Base-by-base conservation (phyloP, 2,113 vertebrate genomes). In the Protomyctophum bolini region DNA sequence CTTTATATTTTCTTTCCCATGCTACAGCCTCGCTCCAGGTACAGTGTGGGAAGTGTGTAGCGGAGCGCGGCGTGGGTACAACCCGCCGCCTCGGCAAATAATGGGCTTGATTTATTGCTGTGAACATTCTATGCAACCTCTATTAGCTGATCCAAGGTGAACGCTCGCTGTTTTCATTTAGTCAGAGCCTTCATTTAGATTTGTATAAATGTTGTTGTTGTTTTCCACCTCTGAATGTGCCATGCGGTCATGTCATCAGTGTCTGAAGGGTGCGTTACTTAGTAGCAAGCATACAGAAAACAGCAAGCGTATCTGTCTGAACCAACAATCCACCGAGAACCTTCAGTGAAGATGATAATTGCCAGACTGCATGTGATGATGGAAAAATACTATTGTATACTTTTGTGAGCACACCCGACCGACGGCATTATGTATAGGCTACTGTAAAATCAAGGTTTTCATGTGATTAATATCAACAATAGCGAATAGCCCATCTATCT, bases 211-310 rank as follows among this genome's bases (percentile, higher is more conserved):
- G 12, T 57, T 66, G 78, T 66, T 58, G 12, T 21, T 41, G 33
- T 41, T 41, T 41, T 41, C 33, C 33, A 41, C 12, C 71, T 14
- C 46, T 68, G 33, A 66, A 65, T 66, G 21, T 21, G 21, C 21
- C 21, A 21, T 21, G 15, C 46, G 29, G 1, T 29, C 50, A 65
- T 61, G 29, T 56, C 47, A 56, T 4, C 15, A 46, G 15, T 72
- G 79, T 70, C 69, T 66, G 67, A 47, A 51, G 58, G 56, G 28
- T 62, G 55, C 58, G 81, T 73, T 80, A 51, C 61, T 21, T 63
- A 1, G 45, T 9, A 69, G 46, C 57, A 8, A 8, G 45, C 7
- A 65, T 60, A 66, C 76, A 65, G 21, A 21, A 21, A 21, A 21
- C 21, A 21, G 21, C 21, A 21, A 1, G 21, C 21, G 33, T 41